Percentiles rank a stretch among this genome's conserved stretches.
Conservation (phyloP, 1,140 invertebrate species). For the Papilio glaucus region DNA sequence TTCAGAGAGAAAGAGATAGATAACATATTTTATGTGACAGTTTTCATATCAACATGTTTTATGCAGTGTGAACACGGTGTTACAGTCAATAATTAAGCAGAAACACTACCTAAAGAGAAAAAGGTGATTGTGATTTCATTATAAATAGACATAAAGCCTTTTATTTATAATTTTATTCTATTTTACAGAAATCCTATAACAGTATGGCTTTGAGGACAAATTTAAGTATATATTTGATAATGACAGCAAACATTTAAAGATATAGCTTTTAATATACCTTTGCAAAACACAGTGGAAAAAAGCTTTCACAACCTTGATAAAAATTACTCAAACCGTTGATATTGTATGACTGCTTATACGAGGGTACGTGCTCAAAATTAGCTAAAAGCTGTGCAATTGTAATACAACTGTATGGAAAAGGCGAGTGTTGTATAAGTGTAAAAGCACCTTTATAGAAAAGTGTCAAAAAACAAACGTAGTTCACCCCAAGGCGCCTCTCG, state of each 20-base stretch:
- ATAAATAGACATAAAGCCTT: too few species aligned
- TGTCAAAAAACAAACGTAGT: constrained; percentile 36
- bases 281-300: background rate
- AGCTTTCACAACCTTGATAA: background rate
- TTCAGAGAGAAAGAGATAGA: too few species aligned
- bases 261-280: background rate
- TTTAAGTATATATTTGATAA: background rate
- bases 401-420: constrained; percentile 1
- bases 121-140: too few species aligned
- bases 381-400: constrained; percentile 31
- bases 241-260: background rate
- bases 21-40: too few species aligned
- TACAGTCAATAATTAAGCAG: too few species aligned
- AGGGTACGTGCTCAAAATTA: constrained; percentile 5
- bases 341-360: background rate
- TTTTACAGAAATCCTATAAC: too few species aligned
- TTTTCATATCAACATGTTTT: too few species aligned
- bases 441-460: constrained; percentile 30
- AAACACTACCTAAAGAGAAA: too few species aligned
- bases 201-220: too few species aligned
- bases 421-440: constrained; percentile 7
- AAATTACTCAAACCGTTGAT: background rate
- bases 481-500: constrained; percentile 30
- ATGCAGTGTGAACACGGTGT: too few species aligned
- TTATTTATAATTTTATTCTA: too few species aligned